Evolutionary conservation across 2,797 vertebrate species (phyloP), one percentile per base, ranked within the genome.

Genomic region (Gallinago nigripennis): DNA sequence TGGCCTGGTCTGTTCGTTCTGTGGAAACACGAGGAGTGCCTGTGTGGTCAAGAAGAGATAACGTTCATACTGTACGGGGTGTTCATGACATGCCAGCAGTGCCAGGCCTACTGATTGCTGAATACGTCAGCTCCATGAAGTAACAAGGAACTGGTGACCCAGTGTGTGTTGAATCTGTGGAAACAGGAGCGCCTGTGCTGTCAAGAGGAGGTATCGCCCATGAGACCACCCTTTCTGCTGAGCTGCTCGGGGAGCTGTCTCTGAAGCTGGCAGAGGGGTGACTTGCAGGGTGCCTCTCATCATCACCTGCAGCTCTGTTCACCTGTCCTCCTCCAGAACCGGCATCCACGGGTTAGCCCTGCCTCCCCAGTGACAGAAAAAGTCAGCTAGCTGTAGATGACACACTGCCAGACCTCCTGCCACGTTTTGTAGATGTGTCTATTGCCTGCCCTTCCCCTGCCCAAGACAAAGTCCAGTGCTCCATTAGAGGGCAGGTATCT

Each of bases 281-380:
- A 16, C 9, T 24, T 39, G 35, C 1, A 2, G 43, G 54, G 21
- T 66, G 25, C 43, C 24, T 77, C 12, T 6, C 0, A 0, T 20
- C 4, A 0, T 69, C 41, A 71, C 31, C 37, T 84, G 28, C 41
- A 84, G 20, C 37, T 88, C 45, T 82, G 18, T 50, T 92, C 21
- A 46, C 16, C 16, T 39, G 16, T 76, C 31, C 43, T 66, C 14
- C 70, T 54, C 37, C 28, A 73, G 58, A 61, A 63, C 1, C 4
- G 14, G 39, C 25, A 69, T 57, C 30, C 41, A 27, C 1, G 1
- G 57, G 33, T 76, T 50, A 86, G 39, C 19, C 6, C 33, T 81
- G 33, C 54, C 19, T 79, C 27, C 28, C 3, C 17, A 72, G 0
- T 16, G 20, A 21, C 3, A 7, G 8, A 18, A 57, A 48, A 90